Evolutionary conservation across 2,113 vertebrate genomes (phyloP).

Genomic region (Megaleporinus macrocephalus): DNA sequence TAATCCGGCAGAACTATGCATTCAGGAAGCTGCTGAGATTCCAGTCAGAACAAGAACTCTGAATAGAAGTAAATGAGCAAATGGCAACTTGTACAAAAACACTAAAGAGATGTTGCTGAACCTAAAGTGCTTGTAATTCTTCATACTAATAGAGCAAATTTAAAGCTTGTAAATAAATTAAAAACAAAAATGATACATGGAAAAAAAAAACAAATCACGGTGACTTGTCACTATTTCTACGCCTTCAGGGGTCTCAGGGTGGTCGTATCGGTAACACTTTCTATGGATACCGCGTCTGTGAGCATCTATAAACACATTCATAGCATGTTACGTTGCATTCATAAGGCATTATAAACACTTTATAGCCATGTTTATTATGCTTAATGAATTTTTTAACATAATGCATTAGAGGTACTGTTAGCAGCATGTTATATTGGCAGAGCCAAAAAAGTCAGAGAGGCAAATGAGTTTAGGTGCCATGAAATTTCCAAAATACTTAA

Average conservation of each 20-base stretch:
- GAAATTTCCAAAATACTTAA: too few species aligned
- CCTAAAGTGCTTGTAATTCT: slow-evolving; percentile 84
- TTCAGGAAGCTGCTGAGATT: slow-evolving; percentile 68
- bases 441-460: too few species aligned
- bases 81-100: slow-evolving; percentile 73
- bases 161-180: slow-evolving; percentile 98
- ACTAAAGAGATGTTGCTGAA: slow-evolving; percentile 73
- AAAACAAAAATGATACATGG: slow-evolving; percentile 64
- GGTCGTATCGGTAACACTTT: too few species aligned
- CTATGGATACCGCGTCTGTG: too few species aligned
- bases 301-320: too few species aligned
- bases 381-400: too few species aligned
- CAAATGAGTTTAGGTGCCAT: too few species aligned
- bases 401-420: too few species aligned
- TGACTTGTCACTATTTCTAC: slow-evolving; percentile 22
- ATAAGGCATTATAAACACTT: too few species aligned
- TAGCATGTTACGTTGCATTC: too few species aligned
- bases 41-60: slow-evolving; percentile 60
- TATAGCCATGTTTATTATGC: too few species aligned
- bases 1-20: slow-evolving; percentile 76
- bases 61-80: slow-evolving; percentile 61
- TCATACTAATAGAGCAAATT: slow-evolving; percentile 89
- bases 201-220: slow-evolving; percentile 19
- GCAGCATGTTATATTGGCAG: too few species aligned
- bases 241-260: background rate